Conservation (phyloP, 2,113 vertebrate species). For the Macrotus californicus region DNA sequence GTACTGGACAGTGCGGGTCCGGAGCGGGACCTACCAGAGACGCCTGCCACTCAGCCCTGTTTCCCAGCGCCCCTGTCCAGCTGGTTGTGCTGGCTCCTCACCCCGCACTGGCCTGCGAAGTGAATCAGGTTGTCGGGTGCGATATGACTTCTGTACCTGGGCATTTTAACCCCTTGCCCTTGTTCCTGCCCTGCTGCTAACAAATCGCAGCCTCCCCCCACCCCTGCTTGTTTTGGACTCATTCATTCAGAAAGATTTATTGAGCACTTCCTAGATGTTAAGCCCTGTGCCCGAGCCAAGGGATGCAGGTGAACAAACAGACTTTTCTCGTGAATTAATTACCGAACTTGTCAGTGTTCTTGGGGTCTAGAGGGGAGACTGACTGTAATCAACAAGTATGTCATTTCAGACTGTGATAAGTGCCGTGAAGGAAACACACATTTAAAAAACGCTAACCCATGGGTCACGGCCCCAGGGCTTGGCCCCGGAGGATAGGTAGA, state of each 20-base stretch:
- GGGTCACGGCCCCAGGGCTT: background rate
- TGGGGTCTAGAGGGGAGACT: background rate
- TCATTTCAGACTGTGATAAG: background rate
- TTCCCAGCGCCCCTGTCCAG: background rate
- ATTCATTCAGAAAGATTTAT: background rate
- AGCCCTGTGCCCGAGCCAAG: fast-evolving
- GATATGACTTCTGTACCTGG: background rate
- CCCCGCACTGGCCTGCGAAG: background rate
- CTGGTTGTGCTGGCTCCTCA: background rate
- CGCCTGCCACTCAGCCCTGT: background rate
- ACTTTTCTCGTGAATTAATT: background rate
- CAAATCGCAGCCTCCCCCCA: background rate
- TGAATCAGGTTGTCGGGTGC: fast-evolving
- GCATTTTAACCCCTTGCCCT: background rate
- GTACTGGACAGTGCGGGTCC: fast-evolving
- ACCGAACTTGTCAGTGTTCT: background rate
- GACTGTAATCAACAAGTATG: background rate
- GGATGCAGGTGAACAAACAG: background rate
- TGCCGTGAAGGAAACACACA: background rate
- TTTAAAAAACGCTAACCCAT: background rate
- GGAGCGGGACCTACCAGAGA: background rate
- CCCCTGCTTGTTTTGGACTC: background rate
- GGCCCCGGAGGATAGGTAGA: background rate
- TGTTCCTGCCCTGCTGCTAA: background rate
- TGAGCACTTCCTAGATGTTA: background rate